Conservation (phyloP, 1,140 invertebrate species). For the Pygmarrhopalites habei region DNA sequence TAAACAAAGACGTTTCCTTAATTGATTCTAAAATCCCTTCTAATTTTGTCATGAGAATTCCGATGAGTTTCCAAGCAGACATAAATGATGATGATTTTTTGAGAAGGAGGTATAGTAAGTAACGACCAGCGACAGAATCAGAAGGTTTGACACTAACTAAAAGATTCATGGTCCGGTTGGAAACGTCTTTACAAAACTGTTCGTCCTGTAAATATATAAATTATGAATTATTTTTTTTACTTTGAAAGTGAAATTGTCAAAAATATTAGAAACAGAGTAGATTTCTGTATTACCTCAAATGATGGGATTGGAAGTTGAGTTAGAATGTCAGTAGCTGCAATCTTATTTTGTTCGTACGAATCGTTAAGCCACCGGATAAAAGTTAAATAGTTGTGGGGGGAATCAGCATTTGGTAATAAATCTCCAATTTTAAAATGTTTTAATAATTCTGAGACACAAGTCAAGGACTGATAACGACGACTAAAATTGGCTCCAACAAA, state of each 20-base stretch:
- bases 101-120: slow-evolving; percentile 39
- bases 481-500: slow-evolving; percentile 63
- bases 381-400: neutral
- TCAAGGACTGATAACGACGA: slow-evolving; percentile 56
- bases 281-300: slow-evolving; percentile 21
- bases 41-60: slow-evolving; percentile 11
- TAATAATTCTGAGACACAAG: slow-evolving; percentile 46
- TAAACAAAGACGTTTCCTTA: no score
- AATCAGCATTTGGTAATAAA: slow-evolving; percentile 12
- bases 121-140: slow-evolving; percentile 60
- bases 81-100: neutral
- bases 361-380: slow-evolving; percentile 45
- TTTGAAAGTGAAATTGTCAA: no score
- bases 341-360: slow-evolving; percentile 50
- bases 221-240: neutral
- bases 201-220: neutral
- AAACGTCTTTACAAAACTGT: slow-evolving; percentile 22
- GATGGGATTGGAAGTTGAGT: slow-evolving; percentile 24
- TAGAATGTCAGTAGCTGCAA: slow-evolving; percentile 43
- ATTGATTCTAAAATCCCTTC: neutral
- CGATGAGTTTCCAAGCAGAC: slow-evolving; percentile 11
- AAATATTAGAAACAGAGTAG: neutral
- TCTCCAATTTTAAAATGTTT: slow-evolving; percentile 25
- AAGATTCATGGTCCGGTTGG: slow-evolving; percentile 50
- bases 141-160: slow-evolving; percentile 65